phyloP scores from a whole-genome alignment of 2,113 vertebrate genomes.

The Herpetotheres cachinnans region DNA sequence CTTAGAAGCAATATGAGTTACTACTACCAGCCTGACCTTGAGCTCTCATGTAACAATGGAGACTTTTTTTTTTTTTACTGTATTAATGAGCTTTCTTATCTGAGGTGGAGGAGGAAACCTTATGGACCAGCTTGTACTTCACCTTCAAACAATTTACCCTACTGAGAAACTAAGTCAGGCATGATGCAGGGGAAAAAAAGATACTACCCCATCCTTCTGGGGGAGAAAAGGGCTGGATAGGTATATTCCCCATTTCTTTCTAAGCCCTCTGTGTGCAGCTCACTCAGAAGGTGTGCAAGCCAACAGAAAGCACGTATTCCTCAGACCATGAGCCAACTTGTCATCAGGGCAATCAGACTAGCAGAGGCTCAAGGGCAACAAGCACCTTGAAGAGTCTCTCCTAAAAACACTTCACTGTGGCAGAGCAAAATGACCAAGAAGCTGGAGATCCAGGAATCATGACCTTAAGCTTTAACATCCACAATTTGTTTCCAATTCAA shows the following conservation, averaged over 20 bases:
- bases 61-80: conserved; percentile 27
- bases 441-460: not conserved
- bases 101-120: conserved; percentile 41
- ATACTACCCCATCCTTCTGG: not conserved
- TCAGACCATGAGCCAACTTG: not conserved
- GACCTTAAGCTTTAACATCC: not conserved
- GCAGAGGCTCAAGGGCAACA: not conserved
- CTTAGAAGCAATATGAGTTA: conserved; percentile 71
- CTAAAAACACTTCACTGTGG: not conserved
- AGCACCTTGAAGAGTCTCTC: not conserved
- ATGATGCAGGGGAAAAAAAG: not conserved
- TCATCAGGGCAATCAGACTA: not conserved
- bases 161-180: not conserved
- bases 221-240: not conserved
- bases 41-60: conserved; percentile 59
- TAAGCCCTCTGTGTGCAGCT: not conserved
- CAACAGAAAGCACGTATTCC: not conserved
- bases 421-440: not conserved
- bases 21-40: conserved; percentile 66
- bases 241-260: not conserved
- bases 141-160: conserved; percentile 3
- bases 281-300: not conserved
- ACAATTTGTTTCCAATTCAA: not conserved
- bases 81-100: conserved; percentile 62
- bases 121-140: conserved; percentile 14